Evolutionary conservation across 1,140 invertebrate species (phyloP).

Genomic region (Pseudomyrmex cubaensis): DNA sequence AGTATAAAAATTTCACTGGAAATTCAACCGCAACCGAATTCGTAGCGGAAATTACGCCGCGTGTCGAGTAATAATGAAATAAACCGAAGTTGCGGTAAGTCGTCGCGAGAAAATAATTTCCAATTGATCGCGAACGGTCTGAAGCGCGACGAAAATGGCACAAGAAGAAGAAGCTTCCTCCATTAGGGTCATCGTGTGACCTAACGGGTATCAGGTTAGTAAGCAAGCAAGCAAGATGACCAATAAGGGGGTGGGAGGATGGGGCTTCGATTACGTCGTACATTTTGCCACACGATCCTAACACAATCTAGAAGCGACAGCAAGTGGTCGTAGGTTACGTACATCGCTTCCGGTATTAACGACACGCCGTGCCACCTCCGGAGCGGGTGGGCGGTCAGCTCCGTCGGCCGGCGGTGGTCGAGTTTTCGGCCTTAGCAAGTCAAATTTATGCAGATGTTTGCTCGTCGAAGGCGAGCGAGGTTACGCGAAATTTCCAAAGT

Average conservation of each 20-base stretch:
- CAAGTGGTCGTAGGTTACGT: constrained; percentile 45
- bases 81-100: neutral
- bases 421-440: constrained; percentile 82
- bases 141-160: neutral
- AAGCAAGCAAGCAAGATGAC: constrained; percentile 52
- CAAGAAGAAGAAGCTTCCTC: neutral
- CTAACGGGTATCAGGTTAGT: constrained; percentile 17
- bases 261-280: constrained; percentile 39
- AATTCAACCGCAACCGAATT: constrained; percentile 28
- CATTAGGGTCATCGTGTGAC: constrained; percentile 21
- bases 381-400: constrained; percentile 35
- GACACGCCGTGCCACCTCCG: constrained; percentile 30
- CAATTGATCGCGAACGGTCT: neutral
- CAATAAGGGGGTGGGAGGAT: neutral
- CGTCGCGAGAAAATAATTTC: neutral
- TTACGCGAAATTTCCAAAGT: constrained; percentile 57
- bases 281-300: constrained; percentile 41
- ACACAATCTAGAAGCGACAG: constrained; percentile 53
- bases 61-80: neutral
- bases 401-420: constrained; percentile 35
- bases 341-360: constrained; percentile 47
- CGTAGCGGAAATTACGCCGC: neutral
- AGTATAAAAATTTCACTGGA: constrained; percentile 26
- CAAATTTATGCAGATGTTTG: constrained; percentile 82
- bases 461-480: constrained; percentile 43